These are phyloP conservation scores for Hepsetus odoe DNA, from an alignment of 2,113 vertebrate genomes.

Conservation along the genomic window DNA sequence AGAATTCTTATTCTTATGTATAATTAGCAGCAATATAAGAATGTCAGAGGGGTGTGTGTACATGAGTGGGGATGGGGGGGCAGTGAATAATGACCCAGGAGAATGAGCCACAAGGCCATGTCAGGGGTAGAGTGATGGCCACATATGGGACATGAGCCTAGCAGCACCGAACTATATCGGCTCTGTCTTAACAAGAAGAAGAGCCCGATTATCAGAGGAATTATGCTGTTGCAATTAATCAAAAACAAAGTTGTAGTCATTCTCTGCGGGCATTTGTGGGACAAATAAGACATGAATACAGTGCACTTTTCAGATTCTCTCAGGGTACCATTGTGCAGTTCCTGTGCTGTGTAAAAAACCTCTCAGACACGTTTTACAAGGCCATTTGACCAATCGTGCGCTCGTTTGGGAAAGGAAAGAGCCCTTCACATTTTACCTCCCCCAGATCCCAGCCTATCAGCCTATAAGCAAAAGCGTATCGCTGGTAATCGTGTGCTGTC, in stretches of 20 bases:
- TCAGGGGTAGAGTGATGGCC: constrained; percentile 43
- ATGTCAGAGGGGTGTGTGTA: constrained; percentile 38
- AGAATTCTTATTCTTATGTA: constrained; percentile 46
- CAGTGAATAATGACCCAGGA: constrained; percentile 55
- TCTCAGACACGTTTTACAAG: constrained; percentile 45
- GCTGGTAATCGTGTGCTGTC: constrained; percentile 43
- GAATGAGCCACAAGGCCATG: constrained; percentile 33
- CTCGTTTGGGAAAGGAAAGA: constrained; percentile 45
- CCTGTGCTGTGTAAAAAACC: constrained; percentile 20
- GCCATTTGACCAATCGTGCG: constrained; percentile 46
- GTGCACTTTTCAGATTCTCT: constrained; percentile 14
- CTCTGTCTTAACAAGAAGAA: neutral
- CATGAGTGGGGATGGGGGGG: constrained; percentile 18
- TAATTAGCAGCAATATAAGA: constrained; percentile 53
- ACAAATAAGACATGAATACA: neutral
- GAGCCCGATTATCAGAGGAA: constrained; percentile 41
- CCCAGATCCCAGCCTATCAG: constrained; percentile 42
- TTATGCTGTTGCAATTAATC: constrained; percentile 48
- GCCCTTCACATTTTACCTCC: constrained; percentile 36
- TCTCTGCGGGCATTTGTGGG: constrained; percentile 10
- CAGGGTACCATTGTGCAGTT: constrained; percentile 17
- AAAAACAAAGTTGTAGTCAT: constrained; percentile 3
- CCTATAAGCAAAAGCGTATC: constrained; percentile 42
- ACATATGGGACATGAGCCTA: constrained; percentile 46
- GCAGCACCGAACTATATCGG: constrained; percentile 18